Percentiles rank a stretch among this genome's conserved stretches.
Conservation (phyloP, 2,113 vertebrate species). For the Turdus rufiventris region DNA sequence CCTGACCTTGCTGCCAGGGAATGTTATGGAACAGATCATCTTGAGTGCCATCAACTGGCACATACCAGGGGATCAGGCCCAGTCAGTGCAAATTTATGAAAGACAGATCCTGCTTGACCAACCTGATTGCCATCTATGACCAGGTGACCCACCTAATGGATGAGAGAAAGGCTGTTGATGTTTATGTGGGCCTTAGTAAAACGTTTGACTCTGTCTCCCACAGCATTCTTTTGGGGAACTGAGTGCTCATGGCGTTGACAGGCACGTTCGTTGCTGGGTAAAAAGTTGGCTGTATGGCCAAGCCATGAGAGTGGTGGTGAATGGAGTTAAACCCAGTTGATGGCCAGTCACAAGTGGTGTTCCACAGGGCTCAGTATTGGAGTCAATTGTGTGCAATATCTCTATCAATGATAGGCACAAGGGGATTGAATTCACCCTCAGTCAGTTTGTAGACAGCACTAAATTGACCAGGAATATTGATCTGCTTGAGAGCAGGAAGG, state of each 20-base stretch:
- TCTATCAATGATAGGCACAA: not conserved
- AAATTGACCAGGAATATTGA: not conserved
- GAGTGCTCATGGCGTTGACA: rapidly evolving
- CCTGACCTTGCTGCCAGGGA: not conserved
- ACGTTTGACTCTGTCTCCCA: not conserved
- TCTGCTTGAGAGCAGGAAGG: not conserved
- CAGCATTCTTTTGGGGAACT: not conserved
- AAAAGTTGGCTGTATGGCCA: not conserved
- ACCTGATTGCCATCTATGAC: not conserved
- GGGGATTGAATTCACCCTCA: not conserved
- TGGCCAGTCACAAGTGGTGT: not conserved
- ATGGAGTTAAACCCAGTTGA: not conserved
- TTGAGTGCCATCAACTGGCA: not conserved
- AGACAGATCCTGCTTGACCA: not conserved
- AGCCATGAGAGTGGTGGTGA: not conserved
- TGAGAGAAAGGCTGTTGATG: not conserved
- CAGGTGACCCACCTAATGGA: not conserved
- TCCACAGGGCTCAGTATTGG: not conserved
- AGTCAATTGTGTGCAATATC: not conserved
- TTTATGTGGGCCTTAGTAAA: not conserved
- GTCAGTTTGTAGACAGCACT: not conserved
- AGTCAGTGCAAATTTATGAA: not conserved
- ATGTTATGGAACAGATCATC: not conserved
- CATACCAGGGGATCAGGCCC: not conserved
- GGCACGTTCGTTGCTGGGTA: not conserved